Conservation (phyloP, 2,888 invertebrate genomes). For the Tromatobia lineatoria region DNA sequence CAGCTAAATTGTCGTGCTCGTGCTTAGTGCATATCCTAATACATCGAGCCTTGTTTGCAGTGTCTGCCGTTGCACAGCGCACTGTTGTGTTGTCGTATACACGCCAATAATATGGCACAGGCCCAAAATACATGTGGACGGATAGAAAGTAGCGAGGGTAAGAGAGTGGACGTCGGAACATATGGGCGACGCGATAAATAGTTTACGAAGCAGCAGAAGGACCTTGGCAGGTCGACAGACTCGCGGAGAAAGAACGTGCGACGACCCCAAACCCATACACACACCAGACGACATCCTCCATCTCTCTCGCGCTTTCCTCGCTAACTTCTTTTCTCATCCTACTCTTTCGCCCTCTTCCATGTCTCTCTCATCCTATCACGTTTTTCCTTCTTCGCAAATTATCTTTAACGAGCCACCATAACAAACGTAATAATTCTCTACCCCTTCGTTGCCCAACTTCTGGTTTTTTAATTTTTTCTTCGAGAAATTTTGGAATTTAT, state of each 20-base stretch:
- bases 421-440: slow-evolving; percentile 41
- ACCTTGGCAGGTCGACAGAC: slow-evolving; percentile 83
- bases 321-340: slow-evolving; percentile 9
- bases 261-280: slow-evolving; percentile 79
- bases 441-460: slow-evolving; percentile 38
- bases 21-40: neutral
- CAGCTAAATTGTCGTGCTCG: slow-evolving; percentile 30
- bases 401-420: neutral
- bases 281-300: slow-evolving; percentile 39
- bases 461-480: slow-evolving; percentile 33
- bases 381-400: slow-evolving; percentile 37
- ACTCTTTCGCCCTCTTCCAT: slow-evolving; percentile 36
- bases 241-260: slow-evolving; percentile 82
- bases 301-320: slow-evolving; percentile 40
- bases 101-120: neutral
- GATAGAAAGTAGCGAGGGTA: slow-evolving; percentile 30
- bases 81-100: neutral
- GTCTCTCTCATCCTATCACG: slow-evolving; percentile 15
- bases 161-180: slow-evolving; percentile 55
- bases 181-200: slow-evolving; percentile 62
- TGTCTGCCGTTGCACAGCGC: slow-evolving; percentile 14
- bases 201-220: slow-evolving; percentile 71
- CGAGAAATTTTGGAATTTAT: neutral
- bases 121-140: slow-evolving; percentile 23
- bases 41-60: slow-evolving; percentile 45